Evolutionary conservation across 2,797 vertebrate species (phyloP).

Genomic region (Buceros bicornis): DNA sequence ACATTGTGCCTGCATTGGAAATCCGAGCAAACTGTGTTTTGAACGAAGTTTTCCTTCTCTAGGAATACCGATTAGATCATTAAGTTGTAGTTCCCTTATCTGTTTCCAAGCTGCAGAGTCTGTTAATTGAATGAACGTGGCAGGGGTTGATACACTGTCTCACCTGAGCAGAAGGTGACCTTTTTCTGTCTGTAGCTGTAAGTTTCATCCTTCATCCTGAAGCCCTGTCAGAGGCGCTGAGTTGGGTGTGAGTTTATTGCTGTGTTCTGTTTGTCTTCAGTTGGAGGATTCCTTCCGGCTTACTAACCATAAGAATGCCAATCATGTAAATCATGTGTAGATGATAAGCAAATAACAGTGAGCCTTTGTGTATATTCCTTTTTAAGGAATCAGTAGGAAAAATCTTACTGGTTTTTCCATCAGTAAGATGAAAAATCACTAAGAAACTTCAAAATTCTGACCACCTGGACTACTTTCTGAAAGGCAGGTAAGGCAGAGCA

Average conservation of each 20-base stretch:
- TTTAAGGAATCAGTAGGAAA: not conserved
- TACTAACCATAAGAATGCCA: not conserved
- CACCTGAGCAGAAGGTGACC: conserved; percentile 35
- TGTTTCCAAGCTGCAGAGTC: conserved; percentile 61
- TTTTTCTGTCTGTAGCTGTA: conserved; percentile 49
- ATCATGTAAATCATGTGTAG: not conserved
- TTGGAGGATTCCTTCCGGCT: conserved; percentile 26
- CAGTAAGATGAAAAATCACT: not conserved
- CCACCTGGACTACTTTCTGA: not conserved
- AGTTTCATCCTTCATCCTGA: conserved; percentile 58
- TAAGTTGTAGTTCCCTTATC: conserved; percentile 62
- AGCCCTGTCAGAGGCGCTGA: not conserved
- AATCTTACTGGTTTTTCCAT: too few relatives aligned
- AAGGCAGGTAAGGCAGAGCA: not conserved
- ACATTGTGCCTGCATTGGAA: conserved; percentile 5
- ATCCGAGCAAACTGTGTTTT: conserved; percentile 6
- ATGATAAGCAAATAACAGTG: not conserved
- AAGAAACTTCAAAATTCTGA: conserved; percentile 27
- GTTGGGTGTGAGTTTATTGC: conserved; percentile 1
- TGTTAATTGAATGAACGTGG: conserved; percentile 64
- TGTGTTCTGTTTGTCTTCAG: conserved; percentile 8
- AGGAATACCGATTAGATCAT: conserved; percentile 75
- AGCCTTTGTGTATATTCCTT: not conserved
- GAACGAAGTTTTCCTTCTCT: conserved; percentile 25
- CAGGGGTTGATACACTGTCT: conserved; percentile 33